Conservation (phyloP, 2,797 vertebrate genomes). For the Scyliorhinus canicula region DNA sequence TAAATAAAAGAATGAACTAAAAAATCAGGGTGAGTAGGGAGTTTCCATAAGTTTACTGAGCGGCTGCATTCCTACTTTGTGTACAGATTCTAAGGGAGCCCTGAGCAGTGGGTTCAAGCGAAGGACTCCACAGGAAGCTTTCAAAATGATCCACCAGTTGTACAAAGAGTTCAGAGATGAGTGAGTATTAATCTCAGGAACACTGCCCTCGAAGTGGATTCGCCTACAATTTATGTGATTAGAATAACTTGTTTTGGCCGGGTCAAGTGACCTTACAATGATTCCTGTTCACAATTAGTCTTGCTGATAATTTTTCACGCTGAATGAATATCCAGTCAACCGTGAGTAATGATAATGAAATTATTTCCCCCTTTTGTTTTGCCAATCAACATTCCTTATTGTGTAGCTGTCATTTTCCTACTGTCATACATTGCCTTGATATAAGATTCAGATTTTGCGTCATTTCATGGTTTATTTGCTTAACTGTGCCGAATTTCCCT, state of each 20-base stretch:
- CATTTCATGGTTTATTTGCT: not conserved
- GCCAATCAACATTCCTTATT: not conserved
- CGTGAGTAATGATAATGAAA: not conserved
- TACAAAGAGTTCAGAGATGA: slow-evolving; percentile 67
- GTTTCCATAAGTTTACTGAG: not conserved
- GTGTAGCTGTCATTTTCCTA: not conserved
- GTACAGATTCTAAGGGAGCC: slow-evolving; percentile 44
- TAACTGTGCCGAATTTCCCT: not conserved
- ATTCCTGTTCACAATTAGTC: not conserved
- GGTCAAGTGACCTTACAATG: not conserved
- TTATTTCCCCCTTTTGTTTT: not conserved
- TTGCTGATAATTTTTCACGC: not conserved
- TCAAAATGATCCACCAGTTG: slow-evolving; percentile 66
- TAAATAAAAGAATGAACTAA: not conserved
- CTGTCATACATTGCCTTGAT: not conserved
- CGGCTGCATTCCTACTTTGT: not conserved
- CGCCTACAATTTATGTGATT: not conserved
- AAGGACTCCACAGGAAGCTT: slow-evolving; percentile 64
- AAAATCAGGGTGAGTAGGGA: not conserved
- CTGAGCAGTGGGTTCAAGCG: slow-evolving; percentile 55
- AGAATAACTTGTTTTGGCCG: not conserved
- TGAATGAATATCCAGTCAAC: not conserved
- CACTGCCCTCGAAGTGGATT: too few relatives aligned
- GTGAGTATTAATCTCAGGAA: slow-evolving; percentile 55
- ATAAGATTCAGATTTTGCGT: too few relatives aligned